Conservation (phyloP, 1,140 invertebrate genomes). For the Spodoptera litura region DNA sequence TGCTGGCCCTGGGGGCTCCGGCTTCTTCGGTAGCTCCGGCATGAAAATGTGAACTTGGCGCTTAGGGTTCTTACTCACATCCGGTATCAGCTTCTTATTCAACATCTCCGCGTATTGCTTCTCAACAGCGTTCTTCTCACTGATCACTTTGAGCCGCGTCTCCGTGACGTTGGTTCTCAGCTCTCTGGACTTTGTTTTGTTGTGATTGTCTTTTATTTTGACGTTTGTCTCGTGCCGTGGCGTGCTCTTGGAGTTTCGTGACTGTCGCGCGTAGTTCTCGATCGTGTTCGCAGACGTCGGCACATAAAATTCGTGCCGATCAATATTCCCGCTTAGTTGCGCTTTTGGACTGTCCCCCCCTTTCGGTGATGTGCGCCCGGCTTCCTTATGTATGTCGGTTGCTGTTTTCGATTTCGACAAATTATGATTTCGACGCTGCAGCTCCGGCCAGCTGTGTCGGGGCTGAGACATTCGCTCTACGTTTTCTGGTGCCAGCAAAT, state of each 20-base stretch:
- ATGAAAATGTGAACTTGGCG: constrained; percentile 90
- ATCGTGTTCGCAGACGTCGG: constrained; percentile 78
- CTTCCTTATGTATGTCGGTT: constrained; percentile 66
- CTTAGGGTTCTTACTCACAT: constrained; percentile 72
- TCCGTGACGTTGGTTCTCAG: constrained; percentile 67
- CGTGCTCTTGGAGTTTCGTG: constrained; percentile 76
- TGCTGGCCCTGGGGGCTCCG: constrained; percentile 52
- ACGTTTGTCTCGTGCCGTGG: constrained; percentile 65
- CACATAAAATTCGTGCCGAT: constrained; percentile 77
- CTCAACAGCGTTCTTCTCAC: constrained; percentile 72
- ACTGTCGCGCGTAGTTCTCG: constrained; percentile 82
- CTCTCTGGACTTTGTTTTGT: constrained; percentile 71
- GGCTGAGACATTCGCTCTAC: constrained; percentile 72
- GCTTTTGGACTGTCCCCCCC: constrained; percentile 60
- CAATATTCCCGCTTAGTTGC: constrained; percentile 68
- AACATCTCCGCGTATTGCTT: constrained; percentile 82
- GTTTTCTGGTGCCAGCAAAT: constrained; percentile 71
- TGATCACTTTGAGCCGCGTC: constrained; percentile 72
- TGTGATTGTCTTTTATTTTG: constrained; percentile 67
- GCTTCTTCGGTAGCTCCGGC: constrained; percentile 86
- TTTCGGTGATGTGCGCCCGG: constrained; percentile 58
- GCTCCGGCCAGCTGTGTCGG: constrained; percentile 81
- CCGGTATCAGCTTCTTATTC: constrained; percentile 79
- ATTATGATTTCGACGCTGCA: constrained; percentile 67
- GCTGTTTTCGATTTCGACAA: constrained; percentile 73